A percentile compares a stretch with the other conserved stretches of the same genome.
Conservation (phyloP, 2,888 invertebrate species). For the Mythimna vitellina region DNA sequence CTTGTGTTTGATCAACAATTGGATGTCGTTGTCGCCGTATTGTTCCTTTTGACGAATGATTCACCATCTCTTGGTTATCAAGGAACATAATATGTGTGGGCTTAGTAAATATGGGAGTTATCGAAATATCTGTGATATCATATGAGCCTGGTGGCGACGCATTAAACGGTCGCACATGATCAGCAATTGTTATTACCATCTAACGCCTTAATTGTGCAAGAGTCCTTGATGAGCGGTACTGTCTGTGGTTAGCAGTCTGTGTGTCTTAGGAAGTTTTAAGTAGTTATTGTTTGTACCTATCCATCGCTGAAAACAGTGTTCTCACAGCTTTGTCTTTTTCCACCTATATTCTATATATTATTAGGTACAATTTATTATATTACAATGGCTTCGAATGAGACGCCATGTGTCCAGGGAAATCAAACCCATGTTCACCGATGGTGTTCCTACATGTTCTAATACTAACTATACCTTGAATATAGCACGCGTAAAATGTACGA, state of each 20-base stretch:
- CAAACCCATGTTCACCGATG: neutral
- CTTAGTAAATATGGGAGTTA: slow-evolving; percentile 52
- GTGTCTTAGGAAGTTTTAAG: neutral
- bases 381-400: neutral
- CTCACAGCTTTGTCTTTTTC: neutral
- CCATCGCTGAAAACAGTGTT: neutral
- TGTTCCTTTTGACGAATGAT: slow-evolving; percentile 54
- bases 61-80: slow-evolving; percentile 45
- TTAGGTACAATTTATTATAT: neutral
- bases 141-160: slow-evolving; percentile 51
- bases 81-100: slow-evolving; percentile 49
- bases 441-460: neutral
- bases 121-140: slow-evolving; percentile 68
- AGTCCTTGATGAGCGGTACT: slow-evolving; percentile 26
- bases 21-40: slow-evolving; percentile 35
- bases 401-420: slow-evolving; percentile 10
- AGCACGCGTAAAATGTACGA: neutral
- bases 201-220: slow-evolving; percentile 29
- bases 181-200: slow-evolving; percentile 37
- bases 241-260: neutral
- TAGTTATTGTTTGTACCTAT: neutral
- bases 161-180: slow-evolving; percentile 57
- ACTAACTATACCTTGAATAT: neutral
- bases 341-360: neutral
- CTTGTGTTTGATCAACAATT: slow-evolving; percentile 53